Evolutionary conservation across 2,888 invertebrate genomes (phyloP), one percentile per base, ranked within the genome.

Genomic region (Microctonus aethiopoides): DNA sequence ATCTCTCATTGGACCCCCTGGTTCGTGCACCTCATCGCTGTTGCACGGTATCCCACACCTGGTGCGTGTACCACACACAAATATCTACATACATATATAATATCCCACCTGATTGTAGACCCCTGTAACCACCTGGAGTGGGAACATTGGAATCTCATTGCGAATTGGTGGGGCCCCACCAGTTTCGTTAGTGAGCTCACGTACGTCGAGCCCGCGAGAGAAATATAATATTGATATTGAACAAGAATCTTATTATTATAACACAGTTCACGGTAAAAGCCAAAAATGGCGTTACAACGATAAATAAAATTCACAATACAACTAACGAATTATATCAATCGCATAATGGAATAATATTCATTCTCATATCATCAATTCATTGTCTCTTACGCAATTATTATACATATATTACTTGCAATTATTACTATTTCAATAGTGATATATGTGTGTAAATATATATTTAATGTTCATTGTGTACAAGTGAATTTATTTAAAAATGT

Each of bases 241-340:
- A 46, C 46, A 46, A 16, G 16, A 7, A 9, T 46, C 46, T 16
- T 46, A n/a, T 39, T 0, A 16, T 4, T 46, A 46, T 46, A 16
- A 5, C 16, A 16, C 73, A 67, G 72, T 75, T 51, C 59, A 63
- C 67, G 61, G 64, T 71, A 65, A 81, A 74, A 68, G 72, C 81
- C 83, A 81, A 83, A 83, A 81, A 84, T 84, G 84, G 84, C 83
- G 81, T 81, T 80, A 76, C 76, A 77, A 75, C 76, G 68, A 72
- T 73, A n/a, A n/a, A n/a, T n/a, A 65, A 65, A 66, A 67, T 68
- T 46, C 70, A 65, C 64, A 67, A 29, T 54, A 56, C 29, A 63
- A 39, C 26, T 51, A 29, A 10, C 22, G 10, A 34, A 34, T 32
- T 20, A n/a, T 57, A 39, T 20, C 22, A 34, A 9, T 32, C 46